Evolutionary conservation across 2,888 invertebrate genomes (phyloP).

Genomic region (Ormyrus rosae): DNA sequence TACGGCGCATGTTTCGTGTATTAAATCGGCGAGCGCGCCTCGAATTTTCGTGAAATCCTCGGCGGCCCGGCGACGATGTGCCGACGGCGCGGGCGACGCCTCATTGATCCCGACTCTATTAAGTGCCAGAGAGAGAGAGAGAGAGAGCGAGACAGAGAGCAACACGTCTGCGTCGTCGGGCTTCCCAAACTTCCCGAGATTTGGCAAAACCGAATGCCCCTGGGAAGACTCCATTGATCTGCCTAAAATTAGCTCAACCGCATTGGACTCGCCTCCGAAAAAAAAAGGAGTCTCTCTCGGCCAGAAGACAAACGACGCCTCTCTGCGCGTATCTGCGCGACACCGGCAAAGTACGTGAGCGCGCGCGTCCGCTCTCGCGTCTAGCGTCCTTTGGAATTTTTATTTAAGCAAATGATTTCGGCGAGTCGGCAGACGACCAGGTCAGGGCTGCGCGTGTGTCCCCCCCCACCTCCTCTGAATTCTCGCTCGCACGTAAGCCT

Average conservation of each 20-base stretch:
- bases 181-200: no score
- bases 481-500: neutral
- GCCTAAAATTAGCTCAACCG: neutral
- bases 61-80: neutral
- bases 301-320: neutral
- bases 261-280: neutral
- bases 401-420: constrained; percentile 52
- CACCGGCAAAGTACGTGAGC: neutral
- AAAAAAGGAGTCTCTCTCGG: neutral
- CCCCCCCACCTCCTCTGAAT: no score
- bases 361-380: constrained; percentile 7
- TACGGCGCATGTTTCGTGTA: constrained; percentile 56
- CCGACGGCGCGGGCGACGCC: constrained; percentile 6
- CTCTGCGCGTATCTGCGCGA: neutral
- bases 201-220: no score
- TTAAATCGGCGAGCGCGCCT: constrained; percentile 46
- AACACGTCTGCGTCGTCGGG: no score
- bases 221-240: neutral
- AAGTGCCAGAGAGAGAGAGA: neutral
- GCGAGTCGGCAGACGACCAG: constrained; percentile 53
- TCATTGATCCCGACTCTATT: constrained; percentile 24
- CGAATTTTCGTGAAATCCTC: neutral
- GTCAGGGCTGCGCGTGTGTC: constrained; percentile 56
- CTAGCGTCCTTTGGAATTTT: constrained; percentile 36
- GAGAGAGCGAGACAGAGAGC: neutral